Conservation (phyloP, 1,140 invertebrate species). For the Eriosoma lanigerum region DNA sequence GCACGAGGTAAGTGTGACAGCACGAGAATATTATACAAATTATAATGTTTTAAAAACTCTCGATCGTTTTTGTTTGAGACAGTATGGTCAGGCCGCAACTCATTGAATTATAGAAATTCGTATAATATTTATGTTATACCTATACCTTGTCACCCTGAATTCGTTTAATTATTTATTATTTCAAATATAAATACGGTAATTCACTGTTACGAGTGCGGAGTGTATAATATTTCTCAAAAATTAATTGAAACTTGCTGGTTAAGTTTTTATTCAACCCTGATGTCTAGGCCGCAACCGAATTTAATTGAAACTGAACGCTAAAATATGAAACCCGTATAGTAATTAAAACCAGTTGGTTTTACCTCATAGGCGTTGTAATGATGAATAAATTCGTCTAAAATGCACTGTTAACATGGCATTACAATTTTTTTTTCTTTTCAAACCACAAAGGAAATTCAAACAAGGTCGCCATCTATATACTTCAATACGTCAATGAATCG, state of each 20-base stretch:
- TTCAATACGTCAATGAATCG: background rate
- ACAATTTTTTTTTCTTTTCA: background rate
- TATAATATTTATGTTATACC: no score
- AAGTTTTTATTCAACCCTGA: conserved; percentile 35
- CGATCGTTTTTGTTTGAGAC: no score
- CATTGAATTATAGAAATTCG: no score
- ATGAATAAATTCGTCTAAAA: background rate
- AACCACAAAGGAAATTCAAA: background rate
- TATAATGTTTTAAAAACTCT: no score
- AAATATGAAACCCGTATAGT: background rate
- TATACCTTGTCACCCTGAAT: no score
- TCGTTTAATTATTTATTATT: no score
- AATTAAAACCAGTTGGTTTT: conserved; percentile 22
- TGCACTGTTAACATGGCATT: background rate
- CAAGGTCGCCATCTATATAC: background rate
- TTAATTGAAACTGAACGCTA: conserved; percentile 20
- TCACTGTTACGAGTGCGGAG: no score
- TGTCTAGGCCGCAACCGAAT: conserved; percentile 23
- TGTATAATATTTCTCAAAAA: conserved; percentile 4
- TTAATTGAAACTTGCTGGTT: conserved; percentile 6
- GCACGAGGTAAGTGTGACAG: no score
- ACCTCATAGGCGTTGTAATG: background rate
- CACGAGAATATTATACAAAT: no score
- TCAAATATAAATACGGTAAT: no score
- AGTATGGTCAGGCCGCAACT: no score